Evolutionary conservation across 2,797 vertebrate species (phyloP), one percentile per base, ranked within the genome.

Genomic region (Sternotherus odoratus): DNA sequence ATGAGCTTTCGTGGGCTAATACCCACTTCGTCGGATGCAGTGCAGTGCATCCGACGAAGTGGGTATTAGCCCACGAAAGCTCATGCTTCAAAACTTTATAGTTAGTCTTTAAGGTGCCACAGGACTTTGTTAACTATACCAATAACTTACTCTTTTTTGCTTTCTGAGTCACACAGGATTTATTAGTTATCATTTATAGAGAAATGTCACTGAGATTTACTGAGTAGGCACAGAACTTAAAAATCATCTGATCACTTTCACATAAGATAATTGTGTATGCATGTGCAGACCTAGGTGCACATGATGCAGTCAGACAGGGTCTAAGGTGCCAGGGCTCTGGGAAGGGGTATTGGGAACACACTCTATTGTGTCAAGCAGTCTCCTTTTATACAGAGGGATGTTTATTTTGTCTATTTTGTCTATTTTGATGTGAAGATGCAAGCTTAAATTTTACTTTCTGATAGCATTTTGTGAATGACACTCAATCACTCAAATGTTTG

Each of bases 361-460:
- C 79, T 82, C 86, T 74, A 82, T 5, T 74, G 21, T 80, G 78
- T 79, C 50, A 82, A 50, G 4, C 21, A 69, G 46, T 79, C 46
- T 74, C 78, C 63, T 94, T 94, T 91, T 88, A 85, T 19, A 8
- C 63, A 82, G n/a, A n/a, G n/a, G n/a, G n/a, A n/a, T n/a, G n/a
- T n/a, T n/a, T n/a, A n/a, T n/a, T n/a, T n/a, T n/a, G n/a, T n/a
- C n/a, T n/a, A n/a, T n/a, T n/a, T n/a, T n/a, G n/a, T n/a, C 60
- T 88, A 74, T 90, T 97, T 94, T 92, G 16, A 36, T 90, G 49
- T 66, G 26, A 87, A 69, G 79, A 93, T 83, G 49, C 23, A 86
- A 63, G 54, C 57, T 92, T 89, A 83, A 85, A 57, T 93, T 93
- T 94, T 90, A 49, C 77, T 95, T 95, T 87, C 80, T 92, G 88